A percentile compares a stretch with the other conserved stretches of the same genome.
Conservation (phyloP, 2,888 invertebrate genomes). For the Nezara viridula region DNA sequence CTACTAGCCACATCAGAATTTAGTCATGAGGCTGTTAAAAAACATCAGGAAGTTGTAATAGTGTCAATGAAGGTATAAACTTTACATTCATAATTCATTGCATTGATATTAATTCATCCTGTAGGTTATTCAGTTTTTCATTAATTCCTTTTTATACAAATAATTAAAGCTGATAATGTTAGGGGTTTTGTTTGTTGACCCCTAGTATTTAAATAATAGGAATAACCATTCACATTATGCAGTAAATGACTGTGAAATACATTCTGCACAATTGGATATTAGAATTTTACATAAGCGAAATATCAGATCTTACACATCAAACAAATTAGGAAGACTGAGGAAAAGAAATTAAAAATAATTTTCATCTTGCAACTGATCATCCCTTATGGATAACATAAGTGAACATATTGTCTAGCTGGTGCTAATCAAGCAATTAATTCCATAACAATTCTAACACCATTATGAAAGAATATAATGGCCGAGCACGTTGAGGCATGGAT, state of each 20-base stretch:
- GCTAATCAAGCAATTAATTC: too few relatives aligned
- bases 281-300: neutral
- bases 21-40: conserved; percentile 99
- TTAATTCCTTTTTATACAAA: neutral
- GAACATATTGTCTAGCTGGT: too few relatives aligned
- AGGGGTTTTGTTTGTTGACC: neutral
- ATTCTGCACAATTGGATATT: neutral
- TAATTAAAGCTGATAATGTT: neutral
- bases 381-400: too few relatives aligned
- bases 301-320: neutral
- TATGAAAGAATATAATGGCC: too few relatives aligned
- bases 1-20: conserved; percentile 99
- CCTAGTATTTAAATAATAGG: neutral
- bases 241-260: neutral
- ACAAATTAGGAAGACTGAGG: too few relatives aligned
- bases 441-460: too few relatives aligned
- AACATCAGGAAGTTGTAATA: conserved; percentile 99
- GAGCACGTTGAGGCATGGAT: too few relatives aligned
- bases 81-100: neutral
- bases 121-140: neutral
- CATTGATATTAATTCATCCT: neutral
- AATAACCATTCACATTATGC: neutral
- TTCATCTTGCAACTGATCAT: too few relatives aligned
- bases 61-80: conserved; percentile 88
- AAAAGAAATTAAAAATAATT: too few relatives aligned